Evolutionary conservation across 2,888 invertebrate genomes (phyloP), one percentile per base, ranked within the genome.

Genomic region (Cordilura impudica): DNA sequence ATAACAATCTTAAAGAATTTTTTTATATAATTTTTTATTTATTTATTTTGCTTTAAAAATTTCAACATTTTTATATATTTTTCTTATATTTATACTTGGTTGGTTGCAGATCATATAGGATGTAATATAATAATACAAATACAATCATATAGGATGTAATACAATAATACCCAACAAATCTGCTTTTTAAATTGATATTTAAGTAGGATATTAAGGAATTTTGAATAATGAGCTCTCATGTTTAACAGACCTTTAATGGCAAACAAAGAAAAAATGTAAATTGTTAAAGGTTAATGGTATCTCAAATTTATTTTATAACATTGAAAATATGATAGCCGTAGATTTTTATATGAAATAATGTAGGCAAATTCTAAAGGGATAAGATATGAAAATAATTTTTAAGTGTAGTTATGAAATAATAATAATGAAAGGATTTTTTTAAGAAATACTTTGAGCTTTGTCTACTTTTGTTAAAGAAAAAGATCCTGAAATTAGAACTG

Each of bases 1-100:
- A 75, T 60, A 79, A 75, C 29, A 71, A 71, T 75, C 66, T 61
- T 12, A 56, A 45, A 39, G 10, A 18, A 10, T 10, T 12, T 18
- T 35, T 35, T 10, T 56, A 31, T 23, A 14, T 1, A 39, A 1
- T 43, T 61, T 16, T 65, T 21, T 14, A 49, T 71, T 56, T 51
- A 12, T 49, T 56, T 29, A 16, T 58, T n/a, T 49, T 26, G 4
- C 12, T 31, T n/a, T 12, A 18, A 23, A 19, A 6, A 5, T n/a
- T n/a, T n/a, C n/a, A n/a, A n/a, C n/a, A n/a, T n/a, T n/a, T n/a
- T n/a, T n/a, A n/a, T n/a, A n/a, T n/a, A n/a, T n/a, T n/a, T n/a
- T n/a, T n/a, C n/a, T n/a, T n/a, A n/a, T n/a, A n/a, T n/a, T n/a
- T n/a, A n/a, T n/a, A n/a, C n/a, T n/a, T n/a, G n/a, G n/a, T n/a